phyloP scores from a whole-genome alignment of 2,888 invertebrate species.

The Danaus chrysippus region DNA sequence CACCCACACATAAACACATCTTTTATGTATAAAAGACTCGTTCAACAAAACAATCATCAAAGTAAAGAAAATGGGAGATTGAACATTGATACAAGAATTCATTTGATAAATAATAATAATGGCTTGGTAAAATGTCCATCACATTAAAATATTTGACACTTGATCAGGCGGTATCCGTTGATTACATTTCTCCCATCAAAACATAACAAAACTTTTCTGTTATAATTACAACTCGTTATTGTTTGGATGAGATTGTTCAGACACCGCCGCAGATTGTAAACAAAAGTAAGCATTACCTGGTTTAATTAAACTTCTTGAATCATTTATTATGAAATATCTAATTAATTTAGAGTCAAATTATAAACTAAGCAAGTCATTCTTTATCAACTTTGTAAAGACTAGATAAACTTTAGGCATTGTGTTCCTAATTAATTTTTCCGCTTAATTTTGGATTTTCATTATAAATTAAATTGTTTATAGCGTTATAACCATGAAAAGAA shows the following conservation, averaged over 20 bases:
- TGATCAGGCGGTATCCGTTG: conserved; percentile 46
- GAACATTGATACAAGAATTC: conserved; percentile 27
- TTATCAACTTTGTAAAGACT: conserved; percentile 27
- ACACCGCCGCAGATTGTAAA: conserved; percentile 34
- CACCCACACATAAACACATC: too few species aligned
- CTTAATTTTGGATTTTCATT: not conserved
- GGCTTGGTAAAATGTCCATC: conserved; percentile 53
- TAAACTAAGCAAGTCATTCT: conserved; percentile 36
- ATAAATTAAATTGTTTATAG: too few species aligned
- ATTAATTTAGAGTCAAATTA: conserved; percentile 38
- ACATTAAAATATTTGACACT: conserved; percentile 48
- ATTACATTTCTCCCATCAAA: conserved; percentile 60
- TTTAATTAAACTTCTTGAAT: conserved; percentile 39
- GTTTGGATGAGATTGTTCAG: conserved; percentile 35
- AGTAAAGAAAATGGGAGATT: not conserved
- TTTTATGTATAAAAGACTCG: too few species aligned
- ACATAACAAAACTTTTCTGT: conserved; percentile 37
- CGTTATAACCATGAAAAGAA: too few species aligned
- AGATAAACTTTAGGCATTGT: conserved; percentile 8
- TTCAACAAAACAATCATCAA: not conserved
- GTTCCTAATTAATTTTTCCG: not conserved
- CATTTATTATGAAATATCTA: conserved; percentile 38
- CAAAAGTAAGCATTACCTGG: conserved; percentile 34
- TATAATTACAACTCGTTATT: conserved; percentile 38
- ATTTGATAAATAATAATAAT: conserved; percentile 56